Evolutionary conservation across 2,797 vertebrate genomes (phyloP), one percentile per base, ranked within the genome.

Genomic region (Distichodus sexfasciatus): DNA sequence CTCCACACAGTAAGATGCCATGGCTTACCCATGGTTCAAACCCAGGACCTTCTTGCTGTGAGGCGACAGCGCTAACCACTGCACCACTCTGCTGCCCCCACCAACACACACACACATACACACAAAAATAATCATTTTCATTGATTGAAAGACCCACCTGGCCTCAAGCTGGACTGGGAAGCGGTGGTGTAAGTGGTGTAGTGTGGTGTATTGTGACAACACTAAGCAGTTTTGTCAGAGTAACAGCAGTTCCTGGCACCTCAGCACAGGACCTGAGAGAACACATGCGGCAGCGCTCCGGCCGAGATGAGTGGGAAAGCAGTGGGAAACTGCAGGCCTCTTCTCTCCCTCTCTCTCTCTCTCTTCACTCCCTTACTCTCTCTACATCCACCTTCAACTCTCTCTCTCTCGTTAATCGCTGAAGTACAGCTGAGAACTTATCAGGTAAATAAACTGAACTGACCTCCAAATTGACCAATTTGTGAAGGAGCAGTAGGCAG

Each of bases 201-300:
- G 64, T 50, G 55, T 69, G 26, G 40, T 44, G 19, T 36, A 33
- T 14, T 26, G 64, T 62, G 60, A 70, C 23, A 75, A 47, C 62
- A 74, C 61, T 79, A 72, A 75, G 59, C 53, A 51, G 54, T 69
- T 72, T 43, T 17, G 7, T 65, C 53, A 51, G 29, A 35, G 62
- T 65, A 72, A 55, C 62, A 72, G 65, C 53, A 76, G 48, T 46
- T 73, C 70, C 70, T 41, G 66, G 38, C 12, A 41, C 35, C 61
- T 62, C 64, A 69, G 54, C 66, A 35, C 47, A 46, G 54, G 31
- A 48, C 36, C 43, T 23, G 35, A 40, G 69, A 78, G 66, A 74
- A 74, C 68, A 70, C 54, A 19, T 63, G 50, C 70, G 59, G 67
- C 57, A 61, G 44, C 51, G 57, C 69, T 66, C 74, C 59, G 58